Evolutionary conservation across 2,888 invertebrate species (phyloP), one percentile per base, ranked within the genome.

Genomic region (Sepioteuthis lessoniana): DNA sequence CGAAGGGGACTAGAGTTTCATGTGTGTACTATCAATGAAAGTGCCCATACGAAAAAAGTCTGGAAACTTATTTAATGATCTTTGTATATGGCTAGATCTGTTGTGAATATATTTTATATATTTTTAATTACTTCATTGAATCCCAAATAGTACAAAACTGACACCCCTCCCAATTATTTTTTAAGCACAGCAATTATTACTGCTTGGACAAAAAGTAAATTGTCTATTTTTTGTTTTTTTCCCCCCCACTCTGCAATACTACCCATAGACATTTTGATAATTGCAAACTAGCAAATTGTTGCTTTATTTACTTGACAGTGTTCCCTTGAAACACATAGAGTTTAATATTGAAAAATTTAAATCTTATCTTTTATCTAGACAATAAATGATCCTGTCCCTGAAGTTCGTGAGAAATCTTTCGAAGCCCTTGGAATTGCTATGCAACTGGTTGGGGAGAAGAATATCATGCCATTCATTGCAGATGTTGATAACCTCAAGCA

Each of bases 401-500:
- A 98, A 1, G 99, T 99, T 0, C 98, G 99, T 96, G 99, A 99
- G 97, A 98, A 98, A 94, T 98, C 99, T 0, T 99, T 99, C 0
- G 98, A 99, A 97, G 99, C 99, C 0, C 97, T 99, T 35, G 99
- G 99, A 25, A 99, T 99, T 0, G 98, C 99, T 0, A 98, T 99
- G 97, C 99, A 99, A 97, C 98, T 99, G 10, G 98, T 99, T 28
- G 98, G 99, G 1, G 99, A 99, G 96, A 99, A 99, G 97, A 98
- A 98, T 90, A 98, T 99, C 94, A 98, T 98, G 93, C 98, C 99
- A 0, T 98, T 99, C 97, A 98, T 99, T 42, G 98, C 98, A 1
- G 99, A 99, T 97, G 97, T 99, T 0, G 99, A 99, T 97, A 98
- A 98, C 91, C 97, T 99, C 55, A 99, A 99, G 97, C 98, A 99